Evolutionary conservation across 2,888 invertebrate genomes (phyloP), one percentile per base, ranked within the genome.

Genomic region (Lasioglossum figueresi): DNA sequence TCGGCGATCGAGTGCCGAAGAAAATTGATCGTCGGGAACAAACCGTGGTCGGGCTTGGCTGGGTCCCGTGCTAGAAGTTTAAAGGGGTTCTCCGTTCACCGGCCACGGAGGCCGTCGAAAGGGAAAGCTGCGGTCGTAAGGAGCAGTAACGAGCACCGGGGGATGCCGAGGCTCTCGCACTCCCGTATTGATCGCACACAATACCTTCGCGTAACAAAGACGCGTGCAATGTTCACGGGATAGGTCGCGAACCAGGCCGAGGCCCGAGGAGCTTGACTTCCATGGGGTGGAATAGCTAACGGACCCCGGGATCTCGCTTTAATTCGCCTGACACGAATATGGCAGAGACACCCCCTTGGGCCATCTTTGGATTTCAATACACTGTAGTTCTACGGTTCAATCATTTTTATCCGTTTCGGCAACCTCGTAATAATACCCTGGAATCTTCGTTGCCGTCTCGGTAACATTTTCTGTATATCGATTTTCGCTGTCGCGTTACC

Each of bases 1-100:
- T 66, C 37, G 68, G n/a, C 70, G 70, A n/a, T 70, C 40, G 70
- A 40, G 6, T 40, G 10, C 0, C 71, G 45, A 70, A 74, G 63
- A 37, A 81, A 82, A 76, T 77, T 70, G 56, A 34, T 52, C n/a
- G 31, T 16, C 2, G 56, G 40, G 79, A 70, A 71, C 43, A 76
- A 78, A 82, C 56, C 73, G 40, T 31, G 56, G 80, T n/a, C 40
- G 70, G n/a, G 79, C 77, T 59, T 83, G 71, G 76, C 86, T 78
- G 86, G 76, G 34, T 72, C 66, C 76, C 77, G 83, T 82, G 90
- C 88, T 91, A 87, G 89, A 90, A 88, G 86, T 90, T 92, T 91
- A 91, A 90, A 89, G 91, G 91, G 90, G 92, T 87, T 86, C 90
- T 86, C 82, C 84, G 84, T 89, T 88, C 87, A 43, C 43, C 43